Evolutionary conservation across 2,797 vertebrate genomes (phyloP).

Genomic region (Peromyscus aztecus): DNA sequence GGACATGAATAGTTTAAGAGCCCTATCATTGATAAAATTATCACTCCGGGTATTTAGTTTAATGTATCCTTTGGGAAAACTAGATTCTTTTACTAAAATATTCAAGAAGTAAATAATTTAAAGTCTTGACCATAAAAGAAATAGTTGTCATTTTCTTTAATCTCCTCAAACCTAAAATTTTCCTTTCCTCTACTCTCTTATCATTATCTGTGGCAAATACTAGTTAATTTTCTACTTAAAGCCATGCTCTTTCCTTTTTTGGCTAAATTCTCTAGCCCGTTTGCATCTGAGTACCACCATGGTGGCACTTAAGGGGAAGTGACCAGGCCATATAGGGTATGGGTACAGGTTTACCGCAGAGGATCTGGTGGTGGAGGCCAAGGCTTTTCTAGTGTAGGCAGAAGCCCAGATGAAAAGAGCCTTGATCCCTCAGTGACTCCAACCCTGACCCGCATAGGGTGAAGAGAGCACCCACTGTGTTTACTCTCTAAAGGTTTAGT

Average conservation of each 20-base stretch:
- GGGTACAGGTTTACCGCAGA: background rate
- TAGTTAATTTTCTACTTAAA: constrained; percentile 2
- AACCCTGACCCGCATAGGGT: background rate
- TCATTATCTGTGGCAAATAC: background rate
- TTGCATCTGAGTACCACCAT: background rate
- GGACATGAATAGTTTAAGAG: constrained; percentile 38
- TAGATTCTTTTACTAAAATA: background rate
- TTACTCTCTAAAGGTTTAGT: background rate
- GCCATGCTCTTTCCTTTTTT: background rate
- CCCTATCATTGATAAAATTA: constrained; percentile 31
- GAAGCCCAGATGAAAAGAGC: background rate
- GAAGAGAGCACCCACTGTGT: background rate
- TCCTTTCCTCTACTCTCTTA: constrained; percentile 17
- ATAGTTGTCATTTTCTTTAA: background rate
- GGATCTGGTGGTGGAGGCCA: background rate
- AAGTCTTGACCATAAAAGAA: constrained; percentile 13
- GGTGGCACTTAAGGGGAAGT: background rate
- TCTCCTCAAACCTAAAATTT: background rate
- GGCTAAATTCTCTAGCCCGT: background rate
- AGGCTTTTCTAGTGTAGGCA: background rate
- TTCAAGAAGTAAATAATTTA: constrained; percentile 52
- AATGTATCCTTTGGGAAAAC: constrained; percentile 27
- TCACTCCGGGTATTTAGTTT: background rate
- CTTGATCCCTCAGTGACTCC: background rate
- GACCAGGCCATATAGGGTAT: background rate